phyloP scores from a whole-genome alignment of 92 coral and sea anemone species.

The Palythoa grandis region DNA sequence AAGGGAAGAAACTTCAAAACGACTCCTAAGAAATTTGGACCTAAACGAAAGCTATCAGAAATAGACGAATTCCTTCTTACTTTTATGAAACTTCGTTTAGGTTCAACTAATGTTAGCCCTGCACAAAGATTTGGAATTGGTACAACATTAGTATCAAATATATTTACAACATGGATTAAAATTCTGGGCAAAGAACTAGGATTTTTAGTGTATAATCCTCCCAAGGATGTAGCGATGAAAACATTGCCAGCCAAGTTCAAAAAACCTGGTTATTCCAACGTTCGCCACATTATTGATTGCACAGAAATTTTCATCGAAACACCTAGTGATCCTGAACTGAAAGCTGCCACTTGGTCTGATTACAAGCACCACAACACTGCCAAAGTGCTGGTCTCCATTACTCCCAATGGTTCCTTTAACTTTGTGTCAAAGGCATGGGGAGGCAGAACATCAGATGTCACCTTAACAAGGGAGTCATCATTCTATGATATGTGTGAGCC shows the following conservation, averaged over 20 bases:
- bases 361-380: slow-evolving; percentile 58
- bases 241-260: not conserved
- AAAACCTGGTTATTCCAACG: not conserved
- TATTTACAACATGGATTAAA: not conserved
- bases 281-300: not conserved
- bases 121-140: slow-evolving; percentile 1
- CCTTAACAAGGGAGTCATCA: slow-evolving; percentile 54
- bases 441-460: slow-evolving; percentile 55
- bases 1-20: slow-evolving; percentile 8
- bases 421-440: slow-evolving; percentile 60
- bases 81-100: not conserved
- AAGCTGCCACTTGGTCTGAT: slow-evolving; percentile 1
- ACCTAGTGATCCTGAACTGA: not conserved
- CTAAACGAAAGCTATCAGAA: not conserved
- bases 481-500: slow-evolving; percentile 53
- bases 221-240: not conserved
- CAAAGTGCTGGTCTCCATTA: slow-evolving; percentile 49
- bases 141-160: not conserved
- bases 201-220: not conserved
- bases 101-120: not conserved
- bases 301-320: not conserved
- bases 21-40: not conserved
- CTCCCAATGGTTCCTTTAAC: slow-evolving; percentile 64
- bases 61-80: not conserved
- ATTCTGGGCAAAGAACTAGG: not conserved